Evolutionary conservation across 2,888 invertebrate species (phyloP), one percentile per base, ranked within the genome.

Genomic region (Sycophila texana): DNA sequence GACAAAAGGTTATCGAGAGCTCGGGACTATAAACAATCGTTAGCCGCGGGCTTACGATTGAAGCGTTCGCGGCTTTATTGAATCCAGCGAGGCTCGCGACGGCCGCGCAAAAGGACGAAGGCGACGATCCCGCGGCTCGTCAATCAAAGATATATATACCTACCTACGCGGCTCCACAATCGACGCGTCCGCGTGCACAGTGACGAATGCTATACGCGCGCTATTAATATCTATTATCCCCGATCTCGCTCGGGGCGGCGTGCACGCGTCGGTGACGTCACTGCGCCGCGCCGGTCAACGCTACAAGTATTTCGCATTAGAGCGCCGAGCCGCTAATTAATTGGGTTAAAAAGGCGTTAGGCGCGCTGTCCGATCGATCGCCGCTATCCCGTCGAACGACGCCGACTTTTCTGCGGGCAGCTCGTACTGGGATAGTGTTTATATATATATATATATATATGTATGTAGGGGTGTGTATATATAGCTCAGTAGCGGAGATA

Each of bases 231-330:
- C 87, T 85, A 88, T 90, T 89, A 89, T 84, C 84, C 60, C 39
- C 10, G 39, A 75, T 80, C 77, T 83, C 80, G 76, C 82, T 70
- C 39, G 83, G 86, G 85, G 84, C 79, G 78, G 67, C 51, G 68
- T 63, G 75, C 82, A 70, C 71, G 84, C 84, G 83, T 82, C 84
- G 84, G 86, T 89, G 88, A 89, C 90, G 89, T 89, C 88, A 90
- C 85, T 87, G 84, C 87, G 26, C n/a, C 86, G 87, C 30, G 30
- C 39, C 30, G 79, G 77, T 74, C 71, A 74, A 77, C 70, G 86
- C 87, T 88, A 90, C 90, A 89, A 89, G 90, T 88, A 88, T 90
- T 90, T 90, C 90, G 89, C 90, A 90, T 90, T 82, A 82, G 74
- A 49, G 68, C 86, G 82, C 78, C 77, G 57, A 73, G 80, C 74